phyloP scores from a whole-genome alignment of 2,888 invertebrate genomes.

The Erpobdella octoculata region DNA sequence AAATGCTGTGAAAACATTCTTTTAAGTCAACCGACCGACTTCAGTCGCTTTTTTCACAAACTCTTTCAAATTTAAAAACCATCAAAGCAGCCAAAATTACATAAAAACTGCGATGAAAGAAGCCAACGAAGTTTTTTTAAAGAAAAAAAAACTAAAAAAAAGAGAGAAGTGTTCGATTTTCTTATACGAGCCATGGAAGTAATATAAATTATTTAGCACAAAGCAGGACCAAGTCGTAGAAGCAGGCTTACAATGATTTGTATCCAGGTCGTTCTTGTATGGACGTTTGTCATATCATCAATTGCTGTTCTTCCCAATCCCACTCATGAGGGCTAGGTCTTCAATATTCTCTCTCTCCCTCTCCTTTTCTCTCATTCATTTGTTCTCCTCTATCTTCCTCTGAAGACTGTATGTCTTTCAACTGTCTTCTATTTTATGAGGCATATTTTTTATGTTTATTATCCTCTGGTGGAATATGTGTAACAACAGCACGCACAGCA shows the following conservation, averaged over 20 bases:
- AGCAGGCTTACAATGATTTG: constrained; percentile 4
- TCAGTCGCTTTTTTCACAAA: not conserved
- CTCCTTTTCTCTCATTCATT: not conserved
- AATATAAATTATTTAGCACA: constrained; percentile 5
- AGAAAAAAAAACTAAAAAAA: not conserved
- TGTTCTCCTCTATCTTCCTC: too few relatives aligned
- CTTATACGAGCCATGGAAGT: not conserved
- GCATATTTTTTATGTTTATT: not conserved
- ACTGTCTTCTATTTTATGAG: not conserved
- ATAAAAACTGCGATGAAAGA: too few relatives aligned
- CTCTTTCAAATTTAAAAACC: not conserved
- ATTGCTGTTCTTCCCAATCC: too few relatives aligned
- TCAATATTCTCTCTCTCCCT: not conserved
- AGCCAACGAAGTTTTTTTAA: too few relatives aligned
- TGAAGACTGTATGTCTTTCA: not conserved
- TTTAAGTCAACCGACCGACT: not conserved
- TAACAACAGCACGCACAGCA: not conserved
- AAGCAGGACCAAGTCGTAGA: constrained; percentile 8
- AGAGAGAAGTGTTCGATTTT: not conserved
- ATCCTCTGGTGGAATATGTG: not conserved
- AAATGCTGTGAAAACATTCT: too few relatives aligned
- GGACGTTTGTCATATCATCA: not conserved
- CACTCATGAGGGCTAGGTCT: too few relatives aligned
- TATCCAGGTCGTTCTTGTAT: not conserved
- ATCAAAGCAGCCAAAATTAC: not conserved